Percentiles rank a stretch among this genome's conserved stretches.
Evolutionary conservation across 2,888 invertebrate species (phyloP).

Genomic region (Clistopyga incitator): DNA sequence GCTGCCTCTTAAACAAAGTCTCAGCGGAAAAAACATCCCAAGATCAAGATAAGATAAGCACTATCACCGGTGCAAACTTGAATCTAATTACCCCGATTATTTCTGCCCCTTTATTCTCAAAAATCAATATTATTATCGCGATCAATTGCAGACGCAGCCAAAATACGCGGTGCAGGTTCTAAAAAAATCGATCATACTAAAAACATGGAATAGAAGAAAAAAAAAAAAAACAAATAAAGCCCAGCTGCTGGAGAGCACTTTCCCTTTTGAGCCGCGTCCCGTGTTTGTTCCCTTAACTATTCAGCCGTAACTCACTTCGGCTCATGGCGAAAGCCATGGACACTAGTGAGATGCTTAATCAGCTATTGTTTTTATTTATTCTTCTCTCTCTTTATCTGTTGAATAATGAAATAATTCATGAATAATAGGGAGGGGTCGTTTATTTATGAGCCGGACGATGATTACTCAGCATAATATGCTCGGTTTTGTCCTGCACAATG

Average conservation of each 20-base stretch:
- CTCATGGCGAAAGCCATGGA: not conserved
- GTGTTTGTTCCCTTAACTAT: conserved; percentile 61
- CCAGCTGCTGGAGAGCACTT: conserved; percentile 56
- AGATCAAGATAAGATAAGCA: conserved; percentile 12
- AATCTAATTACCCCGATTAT: not conserved
- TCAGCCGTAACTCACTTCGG: conserved; percentile 28
- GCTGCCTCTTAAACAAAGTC: not conserved
- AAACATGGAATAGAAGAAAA: conserved; percentile 25
- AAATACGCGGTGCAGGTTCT: not conserved
- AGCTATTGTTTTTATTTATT: not conserved
- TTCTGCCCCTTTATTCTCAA: not conserved
- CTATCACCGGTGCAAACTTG: not conserved
- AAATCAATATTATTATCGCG: not conserved
- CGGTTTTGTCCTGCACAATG: not conserved
- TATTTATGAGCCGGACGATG: not conserved
- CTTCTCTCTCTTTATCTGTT: not conserved
- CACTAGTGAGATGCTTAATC: not conserved
- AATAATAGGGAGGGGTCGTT: not conserved
- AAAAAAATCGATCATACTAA: not conserved
- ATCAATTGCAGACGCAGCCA: not conserved
- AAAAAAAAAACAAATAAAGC: too few relatives aligned
- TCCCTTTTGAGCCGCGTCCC: conserved; percentile 50
- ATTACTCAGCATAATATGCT: not conserved
- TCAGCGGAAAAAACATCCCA: not conserved
- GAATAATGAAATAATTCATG: not conserved